phyloP scores from a whole-genome alignment of 2,113 vertebrate species.

The Pipra filicauda region DNA sequence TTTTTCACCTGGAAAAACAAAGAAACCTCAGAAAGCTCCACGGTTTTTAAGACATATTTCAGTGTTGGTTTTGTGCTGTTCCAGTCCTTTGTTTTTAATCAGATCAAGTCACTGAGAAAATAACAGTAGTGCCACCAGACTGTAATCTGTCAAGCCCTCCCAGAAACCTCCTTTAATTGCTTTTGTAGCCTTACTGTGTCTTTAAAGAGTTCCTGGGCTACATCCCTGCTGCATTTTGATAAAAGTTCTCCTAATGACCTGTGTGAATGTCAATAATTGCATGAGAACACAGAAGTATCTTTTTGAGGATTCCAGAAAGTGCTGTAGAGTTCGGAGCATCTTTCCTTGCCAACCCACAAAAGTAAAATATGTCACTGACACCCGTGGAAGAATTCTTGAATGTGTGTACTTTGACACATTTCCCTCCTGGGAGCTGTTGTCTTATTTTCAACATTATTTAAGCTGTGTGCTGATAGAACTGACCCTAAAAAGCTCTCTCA shows the following conservation, averaged over 20 bases:
- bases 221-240: background rate
- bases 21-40: background rate
- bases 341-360: background rate
- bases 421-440: background rate
- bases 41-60: background rate
- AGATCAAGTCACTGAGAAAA: background rate
- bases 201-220: background rate
- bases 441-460: background rate
- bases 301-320: background rate
- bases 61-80: background rate
- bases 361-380: background rate
- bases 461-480: background rate
- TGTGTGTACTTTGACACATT: background rate
- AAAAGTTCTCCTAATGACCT: background rate
- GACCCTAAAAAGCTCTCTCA: background rate
- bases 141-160: constrained; percentile 4
- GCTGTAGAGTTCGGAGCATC: accelerated
- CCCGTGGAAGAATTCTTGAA: background rate
- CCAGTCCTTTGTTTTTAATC: background rate
- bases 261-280: background rate
- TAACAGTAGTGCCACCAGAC: background rate
- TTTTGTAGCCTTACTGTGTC: background rate
- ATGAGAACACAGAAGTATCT: background rate
- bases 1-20: background rate
- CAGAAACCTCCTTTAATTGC: background rate